These are phyloP conservation scores for Pollenia labialis DNA, from an alignment of 2,888 invertebrate genomes.

Conservation along the genomic window DNA sequence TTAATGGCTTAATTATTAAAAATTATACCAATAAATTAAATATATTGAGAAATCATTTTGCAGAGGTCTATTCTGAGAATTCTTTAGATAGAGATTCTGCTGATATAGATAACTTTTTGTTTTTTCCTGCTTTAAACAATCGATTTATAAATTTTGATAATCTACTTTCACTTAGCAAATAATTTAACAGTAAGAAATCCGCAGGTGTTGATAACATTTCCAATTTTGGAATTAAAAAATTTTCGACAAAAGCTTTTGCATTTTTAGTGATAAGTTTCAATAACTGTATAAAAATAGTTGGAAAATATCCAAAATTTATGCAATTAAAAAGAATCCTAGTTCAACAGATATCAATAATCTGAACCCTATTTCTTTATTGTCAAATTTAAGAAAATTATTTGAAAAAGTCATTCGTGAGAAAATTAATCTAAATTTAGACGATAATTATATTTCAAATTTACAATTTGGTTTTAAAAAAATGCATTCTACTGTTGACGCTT, in stretches of 20 bases:
- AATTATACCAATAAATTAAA: too few species aligned
- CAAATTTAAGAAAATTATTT: constrained; percentile 6
- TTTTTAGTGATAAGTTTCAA: neutral
- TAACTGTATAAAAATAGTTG: neutral
- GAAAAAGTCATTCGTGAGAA: constrained; percentile 3
- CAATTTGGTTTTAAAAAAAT: too few species aligned
- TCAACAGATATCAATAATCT: neutral
- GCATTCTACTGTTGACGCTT: too few species aligned
- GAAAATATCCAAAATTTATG: neutral
- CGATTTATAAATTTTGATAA: neutral
- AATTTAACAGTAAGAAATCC: neutral
- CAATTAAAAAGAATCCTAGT: constrained; percentile 4
- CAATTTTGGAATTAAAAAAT: too few species aligned
- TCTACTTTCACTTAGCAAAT: neutral
- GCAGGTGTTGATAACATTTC: neutral
- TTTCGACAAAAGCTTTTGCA: neutral
- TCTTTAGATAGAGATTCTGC: neutral
- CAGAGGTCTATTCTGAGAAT: neutral
- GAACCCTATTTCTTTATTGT: constrained; percentile 1
- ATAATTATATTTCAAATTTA: too few species aligned
- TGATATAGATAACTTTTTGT: neutral
- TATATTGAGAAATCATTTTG: too few species aligned
- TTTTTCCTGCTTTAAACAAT: neutral
- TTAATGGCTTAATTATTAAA: too few species aligned
- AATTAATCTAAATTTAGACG: neutral